These are phyloP conservation scores for Parnassius smintheus DNA, from an alignment of 2,888 invertebrate genomes.

Conservation along the genomic window DNA sequence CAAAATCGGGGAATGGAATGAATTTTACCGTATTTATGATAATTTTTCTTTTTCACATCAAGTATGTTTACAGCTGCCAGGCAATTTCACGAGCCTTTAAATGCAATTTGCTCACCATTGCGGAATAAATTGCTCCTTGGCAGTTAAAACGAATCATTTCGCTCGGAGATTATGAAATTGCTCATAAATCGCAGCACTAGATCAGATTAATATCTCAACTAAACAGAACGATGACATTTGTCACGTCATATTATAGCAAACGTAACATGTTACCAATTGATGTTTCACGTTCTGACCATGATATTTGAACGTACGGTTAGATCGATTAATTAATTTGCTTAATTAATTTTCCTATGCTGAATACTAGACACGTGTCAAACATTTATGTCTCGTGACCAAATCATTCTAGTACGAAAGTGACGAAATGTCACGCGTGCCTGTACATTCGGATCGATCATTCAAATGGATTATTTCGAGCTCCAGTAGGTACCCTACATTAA, in stretches of 20 bases:
- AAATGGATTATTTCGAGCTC: too few species aligned
- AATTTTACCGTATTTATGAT: too few species aligned
- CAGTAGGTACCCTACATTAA: too few species aligned
- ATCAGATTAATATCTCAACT: slow-evolving; percentile 45
- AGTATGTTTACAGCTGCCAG: neutral
- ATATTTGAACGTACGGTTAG: too few species aligned
- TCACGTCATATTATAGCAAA: slow-evolving; percentile 13
- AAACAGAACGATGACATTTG: slow-evolving; percentile 19
- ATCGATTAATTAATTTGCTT: too few species aligned
- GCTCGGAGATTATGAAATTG: slow-evolving; percentile 63
- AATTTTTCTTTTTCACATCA: slow-evolving; percentile 4
- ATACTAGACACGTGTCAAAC: too few species aligned
- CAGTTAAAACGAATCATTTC: slow-evolving; percentile 67
- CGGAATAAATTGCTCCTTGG: slow-evolving; percentile 60
- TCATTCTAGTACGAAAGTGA: too few species aligned
- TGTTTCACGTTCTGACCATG: neutral
- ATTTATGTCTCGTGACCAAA: too few species aligned
- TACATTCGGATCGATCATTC: too few species aligned
- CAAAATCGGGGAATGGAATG: too few species aligned
- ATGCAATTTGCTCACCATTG: slow-evolving; percentile 56
- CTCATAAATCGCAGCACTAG: slow-evolving; percentile 52
- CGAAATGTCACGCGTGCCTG: too few species aligned
- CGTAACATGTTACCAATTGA: slow-evolving; percentile 3
- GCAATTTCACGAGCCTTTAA: slow-evolving; percentile 44
- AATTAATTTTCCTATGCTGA: too few species aligned